Conservation (phyloP, 1,140 invertebrate genomes). For the Ceratina australensis region DNA sequence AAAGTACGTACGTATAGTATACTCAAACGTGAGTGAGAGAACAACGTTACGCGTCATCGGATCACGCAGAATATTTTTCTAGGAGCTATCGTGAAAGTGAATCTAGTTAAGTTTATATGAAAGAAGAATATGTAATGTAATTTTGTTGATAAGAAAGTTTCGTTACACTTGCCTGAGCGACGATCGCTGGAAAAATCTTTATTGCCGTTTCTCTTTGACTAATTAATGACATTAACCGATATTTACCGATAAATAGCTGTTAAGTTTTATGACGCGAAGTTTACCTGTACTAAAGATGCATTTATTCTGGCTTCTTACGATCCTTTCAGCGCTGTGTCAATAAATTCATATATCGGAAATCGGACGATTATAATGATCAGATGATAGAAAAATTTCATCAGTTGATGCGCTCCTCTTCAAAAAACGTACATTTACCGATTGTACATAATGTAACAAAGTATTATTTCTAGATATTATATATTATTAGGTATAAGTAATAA, state of each 20-base stretch:
- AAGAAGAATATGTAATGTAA: slow-evolving; percentile 43
- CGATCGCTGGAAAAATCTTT: slow-evolving; percentile 42
- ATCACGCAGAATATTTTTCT: background rate
- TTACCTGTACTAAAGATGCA: slow-evolving; percentile 27
- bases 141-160: slow-evolving; percentile 59
- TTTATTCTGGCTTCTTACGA: slow-evolving; percentile 21
- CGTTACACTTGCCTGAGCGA: slow-evolving; percentile 64
- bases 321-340: slow-evolving; percentile 17
- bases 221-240: slow-evolving; percentile 66
- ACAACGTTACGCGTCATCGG: slow-evolving; percentile 12
- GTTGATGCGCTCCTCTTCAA: background rate
- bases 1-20: background rate
- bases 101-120: slow-evolving; percentile 44
- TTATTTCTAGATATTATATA: background rate
- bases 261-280: slow-evolving; percentile 64
- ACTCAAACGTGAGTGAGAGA: background rate
- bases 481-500: background rate
- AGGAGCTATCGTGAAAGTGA: slow-evolving; percentile 23
- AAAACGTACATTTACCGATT: background rate
- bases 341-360: background rate
- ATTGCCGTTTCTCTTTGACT: slow-evolving; percentile 43
- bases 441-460: background rate
- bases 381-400: background rate
- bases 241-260: slow-evolving; percentile 64
- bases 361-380: background rate